Percentiles rank a stretch among this genome's conserved stretches.
Evolutionary conservation across 2,113 vertebrate species (phyloP).

Genomic region (Catharus minimus): DNA sequence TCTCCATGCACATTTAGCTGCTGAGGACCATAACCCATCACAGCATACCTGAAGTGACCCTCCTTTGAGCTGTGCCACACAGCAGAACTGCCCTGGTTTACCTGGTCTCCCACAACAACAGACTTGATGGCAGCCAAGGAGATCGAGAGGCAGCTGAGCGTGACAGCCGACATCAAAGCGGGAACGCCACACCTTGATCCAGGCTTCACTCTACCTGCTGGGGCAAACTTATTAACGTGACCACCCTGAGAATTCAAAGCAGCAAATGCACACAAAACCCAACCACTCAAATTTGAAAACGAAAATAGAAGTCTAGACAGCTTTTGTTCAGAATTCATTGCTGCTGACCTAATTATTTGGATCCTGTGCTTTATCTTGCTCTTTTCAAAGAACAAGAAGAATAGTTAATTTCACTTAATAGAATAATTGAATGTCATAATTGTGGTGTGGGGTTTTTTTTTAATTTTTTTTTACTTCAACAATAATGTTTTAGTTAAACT

Average conservation of each 20-base stretch:
- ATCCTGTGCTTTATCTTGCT: constrained; percentile 68
- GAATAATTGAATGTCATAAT: constrained; percentile 81
- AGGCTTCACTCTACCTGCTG: constrained; percentile 80
- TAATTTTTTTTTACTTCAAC: constrained; percentile 40
- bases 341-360: constrained; percentile 80
- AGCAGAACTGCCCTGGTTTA: constrained; percentile 66
- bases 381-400: constrained; percentile 76
- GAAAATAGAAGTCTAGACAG: constrained; percentile 83
- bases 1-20: background rate
- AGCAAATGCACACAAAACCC: constrained; percentile 40
- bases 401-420: constrained; percentile 79
- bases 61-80: background rate
- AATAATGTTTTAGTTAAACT: constrained; percentile 71
- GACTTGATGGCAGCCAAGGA: constrained; percentile 84
- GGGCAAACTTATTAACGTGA: constrained; percentile 84
- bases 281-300: constrained; percentile 65
- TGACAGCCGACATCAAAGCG: constrained; percentile 85
- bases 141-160: constrained; percentile 75
- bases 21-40: background rate
- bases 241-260: constrained; percentile 87
- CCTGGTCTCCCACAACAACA: constrained; percentile 80
- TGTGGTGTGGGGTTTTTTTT: background rate
- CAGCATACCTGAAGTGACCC: background rate
- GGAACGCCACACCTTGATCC: constrained; percentile 83
- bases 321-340: constrained; percentile 73